Base-by-base conservation (phyloP, 2,113 vertebrate genomes). In the Acrocephalus kingi region DNA sequence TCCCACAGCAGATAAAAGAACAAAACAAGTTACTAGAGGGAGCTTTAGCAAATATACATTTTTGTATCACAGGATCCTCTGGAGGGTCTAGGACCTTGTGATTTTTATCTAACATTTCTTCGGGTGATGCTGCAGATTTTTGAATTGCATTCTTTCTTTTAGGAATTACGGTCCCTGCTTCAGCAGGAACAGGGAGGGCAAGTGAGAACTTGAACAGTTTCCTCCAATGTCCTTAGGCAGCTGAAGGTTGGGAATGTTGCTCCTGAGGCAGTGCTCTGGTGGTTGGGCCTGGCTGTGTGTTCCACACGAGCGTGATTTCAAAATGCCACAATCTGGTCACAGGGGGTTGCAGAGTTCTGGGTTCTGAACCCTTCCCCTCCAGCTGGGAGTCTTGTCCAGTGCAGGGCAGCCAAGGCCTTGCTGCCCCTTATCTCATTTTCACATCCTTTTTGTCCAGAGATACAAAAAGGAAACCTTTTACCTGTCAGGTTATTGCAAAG, bases 271-370 rank as follows among this genome's bases (percentile, higher is more conserved):
- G 10, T 28, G 2, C 35, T 61, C 8, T 3, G 1, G 46, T 27
- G 72, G 43, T 16, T 11, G 23, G 30, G 13, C 58, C 46, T 46
- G 6, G 22, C 67, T 16, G 46, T 56, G 11, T 67, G 33, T 59
- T 52, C 52, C 39, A 30, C 1, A 0, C 10, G 24, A 27, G 43
- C 4, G 58, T 49, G 58, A 28, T 51, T 25, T 41, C 43, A 14
- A 48, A 84, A 8, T 3, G 5, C 4, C 12, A 2, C 1, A 5
- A 0, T 35, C 31, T 82, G 21, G 15, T 43, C 39, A 1, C 21
- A 15, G 54, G 15, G 39, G 4, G 0, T 21, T 82, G 28, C 16
- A 17, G 83, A 64, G 45, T 28, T 73, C 8, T 39, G 62, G 30
- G 22, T 19, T 25, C 23, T 49, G 73, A 67, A 7, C 58, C 1